Conservation (phyloP, 2,888 invertebrate species). For the Hypomecis atomaria region DNA sequence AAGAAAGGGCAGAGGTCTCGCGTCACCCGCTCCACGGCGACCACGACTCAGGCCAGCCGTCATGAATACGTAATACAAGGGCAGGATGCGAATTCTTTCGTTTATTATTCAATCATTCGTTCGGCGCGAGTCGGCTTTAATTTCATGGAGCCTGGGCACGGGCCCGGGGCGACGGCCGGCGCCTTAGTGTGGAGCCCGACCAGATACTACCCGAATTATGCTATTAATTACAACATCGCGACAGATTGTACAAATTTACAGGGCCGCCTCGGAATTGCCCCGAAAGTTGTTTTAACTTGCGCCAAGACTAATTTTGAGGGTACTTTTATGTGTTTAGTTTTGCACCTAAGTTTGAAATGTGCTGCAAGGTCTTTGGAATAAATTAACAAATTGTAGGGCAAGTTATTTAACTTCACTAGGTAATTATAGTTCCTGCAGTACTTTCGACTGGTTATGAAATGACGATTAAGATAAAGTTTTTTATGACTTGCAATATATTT, state of each 20-base stretch:
- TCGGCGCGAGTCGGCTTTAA: conserved; percentile 84
- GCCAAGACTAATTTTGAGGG: conserved; percentile 48
- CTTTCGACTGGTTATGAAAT: not conserved
- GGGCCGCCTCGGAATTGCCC: conserved; percentile 48
- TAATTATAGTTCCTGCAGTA: conserved; percentile 11
- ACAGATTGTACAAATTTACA: conserved; percentile 61
- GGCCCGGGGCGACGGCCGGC: conserved; percentile 67
- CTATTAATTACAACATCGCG: conserved; percentile 62
- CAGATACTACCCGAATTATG: conserved; percentile 58
- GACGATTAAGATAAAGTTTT: too few species aligned
- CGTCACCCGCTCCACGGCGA: conserved; percentile 52
- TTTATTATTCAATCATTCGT: conserved; percentile 85
- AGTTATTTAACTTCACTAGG: conserved; percentile 1
- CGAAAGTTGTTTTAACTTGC: conserved; percentile 51
- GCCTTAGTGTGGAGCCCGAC: conserved; percentile 65
- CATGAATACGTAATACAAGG: conserved; percentile 84
- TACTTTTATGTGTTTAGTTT: conserved; percentile 47
- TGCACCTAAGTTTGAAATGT: conserved; percentile 44
- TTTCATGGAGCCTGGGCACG: conserved; percentile 84
- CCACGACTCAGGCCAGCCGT: conserved; percentile 70
- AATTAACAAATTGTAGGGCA: conserved; percentile 32
- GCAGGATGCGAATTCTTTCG: conserved; percentile 84
- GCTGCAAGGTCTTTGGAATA: conserved; percentile 36
- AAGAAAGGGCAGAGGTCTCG: conserved; percentile 46
- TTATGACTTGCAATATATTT: not conserved